phyloP scores from a whole-genome alignment of 2,797 vertebrate genomes.

The Semaprochilodus insignis region DNA sequence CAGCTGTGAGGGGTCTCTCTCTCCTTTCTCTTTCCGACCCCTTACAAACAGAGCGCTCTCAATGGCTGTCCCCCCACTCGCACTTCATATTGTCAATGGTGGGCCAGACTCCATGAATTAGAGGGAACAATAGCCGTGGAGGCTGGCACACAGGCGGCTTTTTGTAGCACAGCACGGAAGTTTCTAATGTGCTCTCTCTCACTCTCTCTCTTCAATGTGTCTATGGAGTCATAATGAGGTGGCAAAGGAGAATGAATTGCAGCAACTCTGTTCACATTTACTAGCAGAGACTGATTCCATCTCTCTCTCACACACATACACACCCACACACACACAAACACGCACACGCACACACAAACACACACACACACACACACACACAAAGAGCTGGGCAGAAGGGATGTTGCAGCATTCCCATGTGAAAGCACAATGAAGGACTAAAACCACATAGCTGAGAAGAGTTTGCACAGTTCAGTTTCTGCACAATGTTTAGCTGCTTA shows the following conservation, averaged over 20 bases:
- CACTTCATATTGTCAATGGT: conserved; percentile 85
- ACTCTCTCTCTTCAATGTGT: conserved; percentile 80
- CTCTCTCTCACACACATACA: conserved; percentile 46
- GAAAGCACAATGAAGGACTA: neutral
- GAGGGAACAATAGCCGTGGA: conserved; percentile 78
- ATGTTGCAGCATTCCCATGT: conserved; percentile 14
- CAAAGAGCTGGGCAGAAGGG: conserved; percentile 87
- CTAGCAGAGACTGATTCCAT: conserved; percentile 82
- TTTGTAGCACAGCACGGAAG: conserved; percentile 88
- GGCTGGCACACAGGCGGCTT: conserved; percentile 91
- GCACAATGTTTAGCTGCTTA: neutral
- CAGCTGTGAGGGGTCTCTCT: conserved; percentile 72
- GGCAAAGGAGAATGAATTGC: conserved; percentile 89
- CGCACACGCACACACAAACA: conserved; percentile 59
- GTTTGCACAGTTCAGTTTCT: neutral
- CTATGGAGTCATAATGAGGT: conserved; percentile 99
- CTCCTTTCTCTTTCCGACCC: conserved; percentile 71
- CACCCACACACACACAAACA: conserved; percentile 50
- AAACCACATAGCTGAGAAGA: neutral
- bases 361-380: conserved; percentile 84
- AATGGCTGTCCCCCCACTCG: conserved; percentile 84
- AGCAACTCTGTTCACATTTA: conserved; percentile 82
- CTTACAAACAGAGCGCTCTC: conserved; percentile 70
- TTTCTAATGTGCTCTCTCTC: conserved; percentile 91
- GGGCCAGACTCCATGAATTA: conserved; percentile 85